A percentile compares a stretch with the other conserved stretches of the same genome.
Evolutionary conservation across 2,888 invertebrate genomes (phyloP).

Genomic region (Sturmia bella): DNA sequence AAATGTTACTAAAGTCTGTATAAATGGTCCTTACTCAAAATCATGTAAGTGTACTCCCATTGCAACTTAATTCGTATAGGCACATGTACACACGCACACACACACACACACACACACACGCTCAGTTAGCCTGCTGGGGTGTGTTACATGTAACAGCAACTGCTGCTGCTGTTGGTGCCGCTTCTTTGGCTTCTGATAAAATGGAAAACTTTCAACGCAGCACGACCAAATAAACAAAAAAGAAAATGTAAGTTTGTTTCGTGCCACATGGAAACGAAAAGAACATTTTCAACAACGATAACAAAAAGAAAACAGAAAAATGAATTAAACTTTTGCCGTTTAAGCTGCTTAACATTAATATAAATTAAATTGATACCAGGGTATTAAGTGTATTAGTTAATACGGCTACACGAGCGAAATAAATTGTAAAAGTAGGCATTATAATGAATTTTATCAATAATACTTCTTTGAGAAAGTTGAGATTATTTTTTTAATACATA

Average conservation of each 20-base stretch:
- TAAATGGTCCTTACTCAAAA: constrained; percentile 19
- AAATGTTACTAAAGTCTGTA: no score
- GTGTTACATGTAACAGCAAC: constrained; percentile 66
- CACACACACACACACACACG: background rate
- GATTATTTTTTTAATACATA: no score
- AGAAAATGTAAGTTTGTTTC: constrained; percentile 57
- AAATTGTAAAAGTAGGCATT: background rate
- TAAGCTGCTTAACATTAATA: constrained; percentile 64
- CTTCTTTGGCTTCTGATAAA: constrained; percentile 61
- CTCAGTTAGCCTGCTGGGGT: constrained; percentile 59
- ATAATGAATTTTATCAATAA: constrained; percentile 27
- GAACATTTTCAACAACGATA: background rate
- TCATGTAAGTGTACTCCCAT: background rate
- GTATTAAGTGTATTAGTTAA: constrained; percentile 58
- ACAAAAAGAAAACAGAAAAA: constrained; percentile 25
- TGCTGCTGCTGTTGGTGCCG: constrained; percentile 50
- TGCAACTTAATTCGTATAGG: background rate
- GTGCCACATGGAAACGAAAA: constrained; percentile 42
- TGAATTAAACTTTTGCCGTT: constrained; percentile 52
- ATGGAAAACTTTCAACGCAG: constrained; percentile 51
- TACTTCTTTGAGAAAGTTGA: no score
- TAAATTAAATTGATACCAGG: constrained; percentile 65
- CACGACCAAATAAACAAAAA: constrained; percentile 41
- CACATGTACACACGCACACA: background rate
- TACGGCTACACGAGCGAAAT: constrained; percentile 5